A percentile compares a stretch with the other conserved stretches of the same genome.
phyloP scores from a whole-genome alignment of 2,113 vertebrate genomes.

The Pomatorhinus ruficollis region DNA sequence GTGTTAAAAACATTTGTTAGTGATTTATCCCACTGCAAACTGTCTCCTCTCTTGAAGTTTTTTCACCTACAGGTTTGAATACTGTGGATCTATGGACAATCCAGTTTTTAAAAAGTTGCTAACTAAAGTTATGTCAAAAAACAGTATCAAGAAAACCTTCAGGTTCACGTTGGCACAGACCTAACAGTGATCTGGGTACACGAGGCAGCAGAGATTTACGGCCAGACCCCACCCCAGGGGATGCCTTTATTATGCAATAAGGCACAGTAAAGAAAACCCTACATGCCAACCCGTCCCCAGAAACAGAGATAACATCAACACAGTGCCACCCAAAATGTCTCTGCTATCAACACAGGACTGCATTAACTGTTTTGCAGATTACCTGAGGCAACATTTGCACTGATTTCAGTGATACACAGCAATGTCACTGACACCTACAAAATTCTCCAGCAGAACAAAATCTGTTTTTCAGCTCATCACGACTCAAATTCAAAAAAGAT shows the following conservation, averaged over 20 bases:
- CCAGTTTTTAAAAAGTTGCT: neutral
- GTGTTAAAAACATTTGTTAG: neutral
- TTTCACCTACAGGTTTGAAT: neutral
- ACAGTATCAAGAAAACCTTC: neutral
- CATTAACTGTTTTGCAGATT: neutral
- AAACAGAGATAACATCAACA: neutral
- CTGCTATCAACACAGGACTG: neutral
- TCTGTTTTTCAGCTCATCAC: neutral
- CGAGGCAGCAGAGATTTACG: neutral
- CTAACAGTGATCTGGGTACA: neutral
- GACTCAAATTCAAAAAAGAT: neutral
- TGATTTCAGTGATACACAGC: neutral
- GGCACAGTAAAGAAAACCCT: neutral
- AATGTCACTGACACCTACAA: neutral
- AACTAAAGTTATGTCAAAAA: neutral
- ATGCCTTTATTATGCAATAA: neutral
- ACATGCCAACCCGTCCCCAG: rapidly evolving
- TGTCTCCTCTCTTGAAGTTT: neutral
- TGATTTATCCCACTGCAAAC: neutral
- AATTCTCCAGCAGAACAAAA: neutral
- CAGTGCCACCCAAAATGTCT: neutral
- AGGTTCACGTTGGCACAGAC: neutral
- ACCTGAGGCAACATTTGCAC: neutral
- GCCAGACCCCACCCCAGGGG: neutral
- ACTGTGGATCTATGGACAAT: rapidly evolving